Conservation (phyloP, 2,113 vertebrate species). For the Nothocercus julius region DNA sequence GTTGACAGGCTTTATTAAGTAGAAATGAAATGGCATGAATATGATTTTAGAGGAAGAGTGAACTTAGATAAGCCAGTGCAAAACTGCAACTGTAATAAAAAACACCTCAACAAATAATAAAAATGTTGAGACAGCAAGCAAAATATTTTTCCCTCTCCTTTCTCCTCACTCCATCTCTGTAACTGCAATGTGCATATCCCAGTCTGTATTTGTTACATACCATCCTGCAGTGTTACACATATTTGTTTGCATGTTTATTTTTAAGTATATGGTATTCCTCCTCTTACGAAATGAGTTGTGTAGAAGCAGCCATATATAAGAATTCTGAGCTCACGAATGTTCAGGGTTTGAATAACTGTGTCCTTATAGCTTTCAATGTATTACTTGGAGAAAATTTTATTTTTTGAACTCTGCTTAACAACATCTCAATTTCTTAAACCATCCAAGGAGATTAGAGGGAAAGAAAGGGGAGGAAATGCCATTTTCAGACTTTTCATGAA, state of each 20-base stretch:
- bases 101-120: background rate
- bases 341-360: background rate
- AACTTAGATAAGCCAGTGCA: background rate
- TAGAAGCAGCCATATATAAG: background rate
- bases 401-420: background rate
- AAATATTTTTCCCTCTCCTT: background rate
- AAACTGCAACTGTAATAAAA: background rate
- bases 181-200: background rate
- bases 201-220: background rate
- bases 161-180: rapidly evolving
- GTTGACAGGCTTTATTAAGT: background rate
- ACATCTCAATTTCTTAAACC: background rate
- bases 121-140: background rate
- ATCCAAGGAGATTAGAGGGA: background rate
- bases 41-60: background rate
- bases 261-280: background rate
- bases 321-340: background rate
- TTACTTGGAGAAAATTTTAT: background rate
- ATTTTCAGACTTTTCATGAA: background rate
- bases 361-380: background rate
- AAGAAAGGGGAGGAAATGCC: background rate
- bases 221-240: background rate
- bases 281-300: background rate
- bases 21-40: background rate
- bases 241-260: background rate